Percentiles rank a stretch among this genome's conserved stretches.
These are phyloP conservation scores for Cisticola juncidis DNA, from an alignment of 2,113 vertebrate species.

Conservation along the genomic window DNA sequence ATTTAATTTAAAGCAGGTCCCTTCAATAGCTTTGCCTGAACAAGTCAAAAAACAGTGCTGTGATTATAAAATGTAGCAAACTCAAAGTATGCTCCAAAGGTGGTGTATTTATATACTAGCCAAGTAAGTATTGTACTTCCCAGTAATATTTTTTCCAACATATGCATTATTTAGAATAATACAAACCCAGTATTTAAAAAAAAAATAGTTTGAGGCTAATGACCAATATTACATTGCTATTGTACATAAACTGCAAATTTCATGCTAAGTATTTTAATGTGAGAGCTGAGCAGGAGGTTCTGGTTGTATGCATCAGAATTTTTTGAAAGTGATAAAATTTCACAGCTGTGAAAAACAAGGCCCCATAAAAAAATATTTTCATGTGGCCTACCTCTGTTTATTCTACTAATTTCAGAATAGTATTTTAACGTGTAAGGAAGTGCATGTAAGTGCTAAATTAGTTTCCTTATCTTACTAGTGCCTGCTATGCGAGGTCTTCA, in stretches of 20 bases:
- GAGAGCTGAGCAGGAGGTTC: not conserved
- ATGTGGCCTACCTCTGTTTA: not conserved
- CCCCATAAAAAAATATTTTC: not conserved
- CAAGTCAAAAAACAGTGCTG: not conserved
- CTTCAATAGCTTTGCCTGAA: not conserved
- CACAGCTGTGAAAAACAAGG: not conserved
- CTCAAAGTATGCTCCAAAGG: not conserved
- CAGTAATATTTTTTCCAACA: not conserved
- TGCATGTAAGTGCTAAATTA: not conserved
- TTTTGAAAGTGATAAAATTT: not conserved
- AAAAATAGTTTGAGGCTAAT: not conserved
- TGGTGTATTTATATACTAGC: not conserved
- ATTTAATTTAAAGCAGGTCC: not conserved
- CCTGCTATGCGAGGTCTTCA: not conserved
- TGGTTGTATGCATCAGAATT: not conserved
- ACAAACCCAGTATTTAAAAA: not conserved
- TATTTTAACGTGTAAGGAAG: not conserved
- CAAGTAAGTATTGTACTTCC: not conserved
- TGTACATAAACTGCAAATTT: not conserved
- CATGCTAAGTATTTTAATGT: not conserved
- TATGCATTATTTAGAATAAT: not conserved
- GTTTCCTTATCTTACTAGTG: not conserved
- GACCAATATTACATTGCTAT: fast-evolving
- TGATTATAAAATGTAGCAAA: not conserved
- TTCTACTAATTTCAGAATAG: not conserved